A percentile compares a stretch with the other conserved stretches of the same genome.
Conservation (phyloP, 2,797 vertebrate genomes). For the Hemitrygon akajei region DNA sequence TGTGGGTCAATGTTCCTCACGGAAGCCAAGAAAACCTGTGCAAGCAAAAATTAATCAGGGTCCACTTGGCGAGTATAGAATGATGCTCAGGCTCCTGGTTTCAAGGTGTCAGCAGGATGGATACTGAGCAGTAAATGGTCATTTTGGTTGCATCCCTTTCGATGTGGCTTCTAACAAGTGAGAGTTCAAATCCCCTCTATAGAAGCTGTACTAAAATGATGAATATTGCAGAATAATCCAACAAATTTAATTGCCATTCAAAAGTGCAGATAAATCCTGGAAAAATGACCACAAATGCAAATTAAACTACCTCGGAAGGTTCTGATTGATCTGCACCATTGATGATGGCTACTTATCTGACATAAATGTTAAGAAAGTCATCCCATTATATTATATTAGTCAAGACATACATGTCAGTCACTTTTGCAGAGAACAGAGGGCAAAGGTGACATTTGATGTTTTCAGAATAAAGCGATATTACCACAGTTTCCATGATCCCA, state of each 20-base stretch:
- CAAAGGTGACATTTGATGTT: not conserved
- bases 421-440: not conserved
- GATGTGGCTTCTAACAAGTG: not conserved
- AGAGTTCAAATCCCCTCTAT: not conserved
- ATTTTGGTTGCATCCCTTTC: not conserved
- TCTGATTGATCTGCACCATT: not conserved
- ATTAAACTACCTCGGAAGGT: not conserved
- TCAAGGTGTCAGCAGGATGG: not conserved
- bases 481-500: not conserved
- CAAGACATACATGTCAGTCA: not conserved
- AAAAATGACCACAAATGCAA: not conserved
- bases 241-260: not conserved
- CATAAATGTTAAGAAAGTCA: not conserved
- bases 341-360: not conserved
- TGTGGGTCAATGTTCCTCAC: not conserved
- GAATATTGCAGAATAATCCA: not conserved
- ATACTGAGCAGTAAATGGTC: not conserved
- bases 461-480: not conserved
- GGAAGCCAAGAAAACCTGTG: no score
- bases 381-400: not conserved
- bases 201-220: not conserved
- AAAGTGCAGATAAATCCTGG: not conserved
- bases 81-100: not conserved
- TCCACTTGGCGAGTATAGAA: not conserved
- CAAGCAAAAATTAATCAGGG: not conserved